A percentile compares a stretch with the other conserved stretches of the same genome.
phyloP scores from a whole-genome alignment of 1,140 invertebrate species.

The Hylaeus anthracinus region DNA sequence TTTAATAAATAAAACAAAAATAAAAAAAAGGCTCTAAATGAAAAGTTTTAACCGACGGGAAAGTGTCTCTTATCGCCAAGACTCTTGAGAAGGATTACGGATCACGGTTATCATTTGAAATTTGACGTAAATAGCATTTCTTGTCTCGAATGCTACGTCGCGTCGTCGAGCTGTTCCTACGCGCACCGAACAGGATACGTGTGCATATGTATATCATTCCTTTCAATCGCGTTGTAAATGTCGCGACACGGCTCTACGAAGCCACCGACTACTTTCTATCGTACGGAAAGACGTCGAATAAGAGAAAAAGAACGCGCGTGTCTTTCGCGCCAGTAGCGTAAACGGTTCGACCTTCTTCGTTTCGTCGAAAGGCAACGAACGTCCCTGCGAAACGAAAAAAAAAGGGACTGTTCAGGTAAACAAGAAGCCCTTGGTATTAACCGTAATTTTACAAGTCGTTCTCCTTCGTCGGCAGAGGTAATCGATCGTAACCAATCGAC shows the following conservation, averaged over 20 bases:
- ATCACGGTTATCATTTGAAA: too few species aligned
- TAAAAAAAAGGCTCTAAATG: too few species aligned
- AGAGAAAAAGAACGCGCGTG: not conserved
- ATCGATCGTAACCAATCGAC: conserved; percentile 56
- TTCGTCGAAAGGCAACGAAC: not conserved
- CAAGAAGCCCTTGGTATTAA: not conserved
- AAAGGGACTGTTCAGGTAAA: not conserved
- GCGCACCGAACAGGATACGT: conserved; percentile 5
- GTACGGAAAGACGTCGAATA: not conserved
- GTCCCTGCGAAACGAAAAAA: not conserved
- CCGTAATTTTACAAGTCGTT: conserved; percentile 41
- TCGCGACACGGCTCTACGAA: conserved; percentile 20
- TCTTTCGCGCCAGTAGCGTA: too few species aligned
- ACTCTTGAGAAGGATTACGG: too few species aligned
- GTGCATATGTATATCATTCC: conserved; percentile 5
- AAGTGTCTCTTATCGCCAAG: too few species aligned
- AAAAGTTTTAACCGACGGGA: too few species aligned
- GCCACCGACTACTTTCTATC: conserved; percentile 36
- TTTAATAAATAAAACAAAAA: too few species aligned
- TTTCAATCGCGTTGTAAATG: conserved; percentile 36
- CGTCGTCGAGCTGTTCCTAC: not conserved
- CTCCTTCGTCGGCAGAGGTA: conserved; percentile 53
- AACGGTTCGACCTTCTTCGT: not conserved
- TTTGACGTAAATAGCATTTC: not conserved
- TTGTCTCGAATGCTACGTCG: not conserved